These are phyloP conservation scores for Drosophila trapezifrons DNA, from an alignment of 1,140 invertebrate genomes.

Conservation along the genomic window DNA sequence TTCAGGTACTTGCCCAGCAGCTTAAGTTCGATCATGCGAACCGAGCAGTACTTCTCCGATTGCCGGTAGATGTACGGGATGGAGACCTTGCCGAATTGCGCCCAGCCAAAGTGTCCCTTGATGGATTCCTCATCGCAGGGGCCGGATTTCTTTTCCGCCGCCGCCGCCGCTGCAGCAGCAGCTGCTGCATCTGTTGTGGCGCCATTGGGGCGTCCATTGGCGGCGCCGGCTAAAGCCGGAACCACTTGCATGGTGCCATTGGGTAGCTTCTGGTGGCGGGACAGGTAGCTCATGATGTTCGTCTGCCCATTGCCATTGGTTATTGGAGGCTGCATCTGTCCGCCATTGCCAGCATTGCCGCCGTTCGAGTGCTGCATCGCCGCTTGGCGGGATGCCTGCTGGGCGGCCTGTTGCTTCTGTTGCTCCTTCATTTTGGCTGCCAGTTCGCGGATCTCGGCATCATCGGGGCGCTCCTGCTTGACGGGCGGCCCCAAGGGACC, in stretches of 20 bases:
- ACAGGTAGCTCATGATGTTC: constrained; percentile 87
- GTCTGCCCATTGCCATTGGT: constrained; percentile 85
- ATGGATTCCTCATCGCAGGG: constrained; percentile 91
- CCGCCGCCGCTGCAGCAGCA: neutral
- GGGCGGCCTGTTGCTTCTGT: constrained; percentile 86
- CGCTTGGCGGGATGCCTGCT: constrained; percentile 73
- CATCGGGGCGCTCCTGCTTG: constrained; percentile 93
- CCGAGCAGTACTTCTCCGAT: constrained; percentile 94
- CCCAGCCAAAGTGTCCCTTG: constrained; percentile 95
- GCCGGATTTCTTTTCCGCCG: constrained; percentile 43
- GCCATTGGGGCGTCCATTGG: constrained; percentile 59
- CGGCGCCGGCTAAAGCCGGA: constrained; percentile 42
- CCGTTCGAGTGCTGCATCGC: constrained; percentile 76
- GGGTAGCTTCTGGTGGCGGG: constrained; percentile 83
- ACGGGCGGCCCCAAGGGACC: constrained; percentile 83
- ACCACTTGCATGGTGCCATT: constrained; percentile 80
- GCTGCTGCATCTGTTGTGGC: constrained; percentile 25
- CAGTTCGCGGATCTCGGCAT: constrained; percentile 93
- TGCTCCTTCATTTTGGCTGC: constrained; percentile 94
- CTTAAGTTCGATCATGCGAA: constrained; percentile 95
- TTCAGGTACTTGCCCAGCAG: constrained; percentile 93
- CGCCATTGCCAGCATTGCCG: constrained; percentile 56
- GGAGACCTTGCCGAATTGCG: constrained; percentile 91
- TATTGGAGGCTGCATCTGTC: constrained; percentile 67
- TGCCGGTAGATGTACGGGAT: constrained; percentile 94